Base-by-base conservation (phyloP, 2,888 invertebrate genomes). In the Leptopterna dolabrata region DNA sequence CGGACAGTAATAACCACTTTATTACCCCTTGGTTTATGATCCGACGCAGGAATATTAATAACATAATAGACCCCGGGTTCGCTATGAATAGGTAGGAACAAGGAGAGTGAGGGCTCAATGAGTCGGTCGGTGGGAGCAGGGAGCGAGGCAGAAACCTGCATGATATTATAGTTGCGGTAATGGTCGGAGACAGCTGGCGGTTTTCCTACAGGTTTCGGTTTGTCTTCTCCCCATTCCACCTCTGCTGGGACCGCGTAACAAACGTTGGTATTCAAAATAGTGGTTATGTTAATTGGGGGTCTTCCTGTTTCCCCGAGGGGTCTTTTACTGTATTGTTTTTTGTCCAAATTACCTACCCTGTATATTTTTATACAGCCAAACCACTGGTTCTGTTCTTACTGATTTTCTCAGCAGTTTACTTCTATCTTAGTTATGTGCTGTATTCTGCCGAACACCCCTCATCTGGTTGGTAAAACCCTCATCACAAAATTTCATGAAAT, bases 11-110 rank as follows among this genome's bases (percentile, higher is more conserved):
- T 87, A 87, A 87, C 82, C 87, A 82, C 87, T 87, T 87, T 87
- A 87, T 87, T 87, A 87, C 87, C 30, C n/a, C 78, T 76, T 82
- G 73, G 87, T 81, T 87, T 87, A 87, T 87, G 87, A 87, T 87
- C 73, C 71, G 24, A 41, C 71, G 81, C 24, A 71, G 73, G 87
- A 87, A 87, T 87, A 87, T 87, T 87, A 87, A 87, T 87, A 87
- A 87, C 87, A 87, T 87, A 87, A 87, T 87, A 87, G 87, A 87
- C 87, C 71, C 71, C 36, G 73, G 24, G 45, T 27, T 78, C 63
- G 24, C n/a, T n/a, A n/a, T 78, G 78, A 78, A 78, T 78, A 78
- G 78, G 43, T 78, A 24, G 78, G 27, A 45, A 36, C 78, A 78
- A 78, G 27, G 78, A 45, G 78, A 63, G 63, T 63, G 63, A 63